Conservation (phyloP, 1,140 invertebrate genomes). For the Drosophila murphyi region DNA sequence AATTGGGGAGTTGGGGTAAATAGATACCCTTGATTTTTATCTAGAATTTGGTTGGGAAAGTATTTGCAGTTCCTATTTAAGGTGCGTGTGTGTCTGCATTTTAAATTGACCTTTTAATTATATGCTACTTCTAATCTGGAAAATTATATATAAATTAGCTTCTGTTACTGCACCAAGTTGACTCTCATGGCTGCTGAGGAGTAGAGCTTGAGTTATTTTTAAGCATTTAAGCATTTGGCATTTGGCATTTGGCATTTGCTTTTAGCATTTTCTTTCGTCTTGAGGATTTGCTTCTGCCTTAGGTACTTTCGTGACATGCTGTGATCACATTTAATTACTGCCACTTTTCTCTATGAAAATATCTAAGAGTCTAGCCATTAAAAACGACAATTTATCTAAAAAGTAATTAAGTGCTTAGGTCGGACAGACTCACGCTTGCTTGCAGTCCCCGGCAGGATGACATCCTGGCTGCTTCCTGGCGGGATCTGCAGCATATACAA, state of each 20-base stretch:
- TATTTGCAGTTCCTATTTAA: constrained; percentile 28
- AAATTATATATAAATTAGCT: constrained; percentile 38
- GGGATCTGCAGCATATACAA: background rate
- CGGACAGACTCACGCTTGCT: constrained; percentile 34
- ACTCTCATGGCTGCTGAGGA: background rate
- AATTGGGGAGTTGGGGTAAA: background rate
- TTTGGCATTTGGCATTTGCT: constrained; percentile 56
- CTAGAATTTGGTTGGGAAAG: constrained; percentile 40
- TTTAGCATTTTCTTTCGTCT: constrained; percentile 33
- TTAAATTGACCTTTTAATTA: constrained; percentile 40
- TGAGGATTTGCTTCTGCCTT: constrained; percentile 12
- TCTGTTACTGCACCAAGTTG: background rate
- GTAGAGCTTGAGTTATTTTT: background rate
- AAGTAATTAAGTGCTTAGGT: constrained; percentile 82
- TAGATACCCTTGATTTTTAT: constrained; percentile 68
- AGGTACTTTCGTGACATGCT: constrained; percentile 53
- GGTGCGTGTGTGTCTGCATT: constrained; percentile 10
- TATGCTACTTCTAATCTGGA: constrained; percentile 27
- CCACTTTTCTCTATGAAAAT: constrained; percentile 77
- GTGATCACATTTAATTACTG: constrained; percentile 80
- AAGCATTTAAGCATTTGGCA: constrained; percentile 55
- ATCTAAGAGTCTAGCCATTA: constrained; percentile 79
- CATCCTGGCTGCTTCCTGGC: constrained; percentile 8
- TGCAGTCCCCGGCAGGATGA: background rate
- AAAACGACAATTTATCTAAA: constrained; percentile 83